A percentile compares a stretch with the other conserved stretches of the same genome.
phyloP scores from a whole-genome alignment of 2,113 vertebrate genomes.

The Physeter macrocephalus region DNA sequence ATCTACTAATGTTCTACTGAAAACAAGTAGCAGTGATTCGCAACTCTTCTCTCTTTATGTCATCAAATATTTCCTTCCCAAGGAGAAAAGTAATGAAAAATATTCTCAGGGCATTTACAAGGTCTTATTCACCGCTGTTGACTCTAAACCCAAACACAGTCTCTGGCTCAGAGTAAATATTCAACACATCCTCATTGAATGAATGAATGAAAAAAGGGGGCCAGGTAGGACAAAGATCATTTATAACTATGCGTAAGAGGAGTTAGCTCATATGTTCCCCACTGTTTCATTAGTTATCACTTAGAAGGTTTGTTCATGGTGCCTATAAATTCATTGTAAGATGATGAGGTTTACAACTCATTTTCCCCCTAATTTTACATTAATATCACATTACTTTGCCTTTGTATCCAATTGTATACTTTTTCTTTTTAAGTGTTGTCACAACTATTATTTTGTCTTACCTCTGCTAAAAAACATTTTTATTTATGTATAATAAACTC shows the following conservation, averaged over 20 bases:
- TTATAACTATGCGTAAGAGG: background rate
- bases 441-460: background rate
- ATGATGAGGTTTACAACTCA: background rate
- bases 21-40: background rate
- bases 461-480: background rate
- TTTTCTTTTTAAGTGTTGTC: background rate
- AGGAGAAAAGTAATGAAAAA: background rate
- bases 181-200: background rate
- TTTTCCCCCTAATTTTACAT: background rate
- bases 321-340: background rate
- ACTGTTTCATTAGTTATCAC: background rate
- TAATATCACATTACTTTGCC: background rate
- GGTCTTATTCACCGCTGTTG: background rate
- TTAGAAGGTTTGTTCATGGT: background rate
- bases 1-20: background rate
- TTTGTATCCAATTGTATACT: background rate
- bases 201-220: background rate
- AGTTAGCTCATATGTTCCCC: background rate
- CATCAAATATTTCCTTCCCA: background rate
- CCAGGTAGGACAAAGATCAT: background rate
- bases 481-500: background rate
- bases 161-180: background rate
- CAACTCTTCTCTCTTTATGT: background rate
- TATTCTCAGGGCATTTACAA: background rate
- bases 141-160: background rate